Base-by-base conservation (phyloP, 2,888 invertebrate species). In the Ptilodon capucinus region DNA sequence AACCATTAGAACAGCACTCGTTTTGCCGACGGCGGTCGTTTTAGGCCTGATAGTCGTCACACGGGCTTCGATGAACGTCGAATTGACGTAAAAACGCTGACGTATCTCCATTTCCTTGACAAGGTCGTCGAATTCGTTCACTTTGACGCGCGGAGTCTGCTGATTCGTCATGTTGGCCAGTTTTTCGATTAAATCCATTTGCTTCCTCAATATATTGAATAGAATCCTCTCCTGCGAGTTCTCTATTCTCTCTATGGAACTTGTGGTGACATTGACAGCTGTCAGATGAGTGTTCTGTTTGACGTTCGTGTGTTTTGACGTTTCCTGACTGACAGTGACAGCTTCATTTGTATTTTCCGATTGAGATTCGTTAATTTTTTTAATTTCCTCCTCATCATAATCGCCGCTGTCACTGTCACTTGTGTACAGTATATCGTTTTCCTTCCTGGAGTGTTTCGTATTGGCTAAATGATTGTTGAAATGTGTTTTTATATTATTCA, bases 1-100 rank as follows among this genome's bases (percentile, higher is more conserved):
- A 0, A 80, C 4, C 0, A 74, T 72, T 9, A 66, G 28, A 0
- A 76, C 41, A 0, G 76, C 76, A 0, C 74, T 38, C 8, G 57
- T 25, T 44, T 43, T 55, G 0, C 3, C 11, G 0, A 48, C 45
- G 4, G 55, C 44, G 4, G 36, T 40, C 16, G 14, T 6, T 5
- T 36, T 34, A 13, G 56, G 60, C 2, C 58, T 54, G 0, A 43
- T 30, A 23, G 19, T 32, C 2, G 28, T 42, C 9, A 38, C 30
- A 9, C 16, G 11, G 0, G 6, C 16, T 32, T 42, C n/a, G 30
- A 19, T 38, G 17, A 38, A 38, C n/a, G 38, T 38, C 0, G 38
- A 38, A n/a, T 38, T 38, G 6, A 13, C 19, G 16, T 38, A 38
- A 4, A 19, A 18, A 1, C 13, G 6, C 13, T 19, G 17, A 2